These are phyloP conservation scores for Meiosimyza decipiens DNA, from an alignment of 2,888 invertebrate species.

Conservation along the genomic window DNA sequence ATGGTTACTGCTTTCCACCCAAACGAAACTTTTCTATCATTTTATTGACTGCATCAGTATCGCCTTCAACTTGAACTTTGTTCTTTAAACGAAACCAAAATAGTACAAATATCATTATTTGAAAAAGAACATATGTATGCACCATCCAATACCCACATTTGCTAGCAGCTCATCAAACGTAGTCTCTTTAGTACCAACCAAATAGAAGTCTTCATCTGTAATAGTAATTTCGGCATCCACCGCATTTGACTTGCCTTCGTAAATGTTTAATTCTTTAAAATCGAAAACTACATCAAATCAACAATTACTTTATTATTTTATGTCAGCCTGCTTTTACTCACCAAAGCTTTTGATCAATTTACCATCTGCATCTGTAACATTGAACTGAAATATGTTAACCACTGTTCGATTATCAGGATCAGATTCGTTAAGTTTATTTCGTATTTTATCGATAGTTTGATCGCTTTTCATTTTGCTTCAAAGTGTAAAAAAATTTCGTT, in stretches of 20 bases:
- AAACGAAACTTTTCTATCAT: slow-evolving; percentile 62
- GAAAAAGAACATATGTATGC: not conserved
- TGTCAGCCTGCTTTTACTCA: slow-evolving; percentile 39
- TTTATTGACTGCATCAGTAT: slow-evolving; percentile 59
- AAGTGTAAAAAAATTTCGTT: not conserved
- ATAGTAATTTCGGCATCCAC: slow-evolving; percentile 60
- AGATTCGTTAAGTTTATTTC: slow-evolving; percentile 58
- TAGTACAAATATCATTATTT: not conserved
- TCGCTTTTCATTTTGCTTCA: slow-evolving; percentile 61
- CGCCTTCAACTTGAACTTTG: slow-evolving; percentile 58
- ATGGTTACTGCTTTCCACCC: slow-evolving; percentile 44
- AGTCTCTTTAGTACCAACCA: slow-evolving; percentile 59
- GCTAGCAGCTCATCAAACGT: slow-evolving; percentile 58
- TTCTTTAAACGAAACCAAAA: slow-evolving; percentile 44
- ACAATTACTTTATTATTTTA: slow-evolving; percentile 42
- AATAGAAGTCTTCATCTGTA: slow-evolving; percentile 61
- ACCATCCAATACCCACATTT: slow-evolving; percentile 45
- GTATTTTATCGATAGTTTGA: slow-evolving; percentile 63
- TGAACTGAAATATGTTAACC: slow-evolving; percentile 61
- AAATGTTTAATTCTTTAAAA: slow-evolving; percentile 65
- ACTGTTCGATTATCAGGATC: slow-evolving; percentile 61
- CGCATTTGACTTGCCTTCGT: slow-evolving; percentile 54
- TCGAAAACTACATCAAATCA: slow-evolving; percentile 59
- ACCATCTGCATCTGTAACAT: slow-evolving; percentile 62
- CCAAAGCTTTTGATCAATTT: slow-evolving; percentile 62